Conservation (phyloP, 2,888 invertebrate species). For the Mellilla xanthometata region DNA sequence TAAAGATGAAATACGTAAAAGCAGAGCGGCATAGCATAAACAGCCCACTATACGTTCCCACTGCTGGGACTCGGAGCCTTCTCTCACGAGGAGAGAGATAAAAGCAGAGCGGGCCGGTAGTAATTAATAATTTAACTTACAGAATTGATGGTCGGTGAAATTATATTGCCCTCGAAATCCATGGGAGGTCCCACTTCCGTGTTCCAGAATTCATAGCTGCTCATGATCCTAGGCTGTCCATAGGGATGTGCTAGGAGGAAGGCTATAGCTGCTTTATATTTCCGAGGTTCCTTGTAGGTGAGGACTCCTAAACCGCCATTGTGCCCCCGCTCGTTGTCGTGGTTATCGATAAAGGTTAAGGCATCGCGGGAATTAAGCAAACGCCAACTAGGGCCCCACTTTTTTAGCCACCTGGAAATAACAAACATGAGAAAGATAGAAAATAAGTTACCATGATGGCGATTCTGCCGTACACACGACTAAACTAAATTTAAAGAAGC, state of each 20-base stretch:
- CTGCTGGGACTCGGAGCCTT: no score
- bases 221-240: slow-evolving; percentile 92
- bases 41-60: no score
- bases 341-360: slow-evolving; percentile 91
- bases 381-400: slow-evolving; percentile 86
- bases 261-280: slow-evolving; percentile 90
- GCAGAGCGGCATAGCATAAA: no score
- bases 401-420: slow-evolving; percentile 76
- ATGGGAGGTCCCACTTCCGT: slow-evolving; percentile 86
- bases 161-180: slow-evolving; percentile 82
- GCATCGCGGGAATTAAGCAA: slow-evolving; percentile 79
- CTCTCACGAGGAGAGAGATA: no score
- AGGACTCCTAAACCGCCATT: slow-evolving; percentile 80
- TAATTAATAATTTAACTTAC: no score
- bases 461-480: no score
- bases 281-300: slow-evolving; percentile 84
- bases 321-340: slow-evolving; percentile 90
- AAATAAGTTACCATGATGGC: no score
- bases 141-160: slow-evolving; percentile 84
- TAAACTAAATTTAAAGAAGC: no score
- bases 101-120: no score
- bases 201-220: slow-evolving; percentile 88
- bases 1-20: no score
- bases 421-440: no score
- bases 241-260: slow-evolving; percentile 94